Conservation (phyloP, 2,888 invertebrate species). For the Zelleria hepariella region DNA sequence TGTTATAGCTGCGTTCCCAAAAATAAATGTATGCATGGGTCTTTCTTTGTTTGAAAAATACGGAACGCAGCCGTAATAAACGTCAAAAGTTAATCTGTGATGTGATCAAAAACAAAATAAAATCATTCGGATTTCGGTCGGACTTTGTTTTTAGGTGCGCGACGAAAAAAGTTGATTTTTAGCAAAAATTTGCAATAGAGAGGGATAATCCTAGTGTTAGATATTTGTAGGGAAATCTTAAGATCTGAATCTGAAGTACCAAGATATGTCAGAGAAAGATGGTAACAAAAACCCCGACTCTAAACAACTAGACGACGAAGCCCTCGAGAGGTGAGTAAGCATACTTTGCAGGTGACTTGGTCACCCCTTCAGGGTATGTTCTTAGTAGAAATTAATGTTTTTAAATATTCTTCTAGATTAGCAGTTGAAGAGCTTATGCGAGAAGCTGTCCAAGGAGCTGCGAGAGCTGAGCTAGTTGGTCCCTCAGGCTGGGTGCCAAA, state of each 20-base stretch:
- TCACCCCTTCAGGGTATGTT: neutral
- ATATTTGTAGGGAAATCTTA: too few species aligned
- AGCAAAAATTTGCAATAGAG: too few species aligned
- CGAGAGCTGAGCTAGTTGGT: conserved; percentile 72
- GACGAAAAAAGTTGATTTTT: too few species aligned
- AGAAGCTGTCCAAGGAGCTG: conserved; percentile 73
- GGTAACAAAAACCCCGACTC: conserved; percentile 45
- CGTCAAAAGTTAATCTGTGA: too few species aligned
- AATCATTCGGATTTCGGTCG: too few species aligned
- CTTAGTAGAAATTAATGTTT: too few species aligned
- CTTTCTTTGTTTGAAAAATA: too few species aligned
- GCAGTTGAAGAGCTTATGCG: conserved; percentile 73
- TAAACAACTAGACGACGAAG: conserved; percentile 61
- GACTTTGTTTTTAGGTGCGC: too few species aligned
- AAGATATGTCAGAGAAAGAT: conserved; percentile 66
- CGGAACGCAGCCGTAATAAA: too few species aligned
- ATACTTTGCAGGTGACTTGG: conserved; percentile 13
- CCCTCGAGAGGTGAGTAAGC: conserved; percentile 50
- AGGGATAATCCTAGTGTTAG: too few species aligned
- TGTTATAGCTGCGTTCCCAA: neutral
- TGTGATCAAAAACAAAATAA: too few species aligned
- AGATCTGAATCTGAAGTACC: neutral
- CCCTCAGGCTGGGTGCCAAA: conserved; percentile 72
- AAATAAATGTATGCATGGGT: neutral
- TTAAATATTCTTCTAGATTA: conserved; percentile 44